Percentiles rank a stretch among this genome's conserved stretches.
phyloP scores from a whole-genome alignment of 2,888 invertebrate species.

The Incurvaria masculella region DNA sequence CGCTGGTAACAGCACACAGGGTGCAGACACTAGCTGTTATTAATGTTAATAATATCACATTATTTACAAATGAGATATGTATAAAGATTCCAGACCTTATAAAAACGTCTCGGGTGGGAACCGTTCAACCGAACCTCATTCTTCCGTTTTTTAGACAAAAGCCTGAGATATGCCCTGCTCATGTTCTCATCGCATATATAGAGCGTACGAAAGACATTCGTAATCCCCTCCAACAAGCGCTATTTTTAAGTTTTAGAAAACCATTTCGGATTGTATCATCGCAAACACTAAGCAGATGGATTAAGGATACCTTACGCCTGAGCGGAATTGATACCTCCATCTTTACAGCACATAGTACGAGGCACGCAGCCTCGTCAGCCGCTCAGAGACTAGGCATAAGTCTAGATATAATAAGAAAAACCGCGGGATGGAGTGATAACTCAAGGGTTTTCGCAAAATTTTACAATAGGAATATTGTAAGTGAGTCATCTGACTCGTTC shows the following conservation, averaged over 20 bases:
- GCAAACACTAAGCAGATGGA: slow-evolving; percentile 17
- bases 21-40: slow-evolving; percentile 5
- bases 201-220: too few species aligned
- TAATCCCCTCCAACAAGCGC: not conserved
- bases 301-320: slow-evolving; percentile 10
- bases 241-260: slow-evolving; percentile 10
- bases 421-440: slow-evolving; percentile 16
- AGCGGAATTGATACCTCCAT: slow-evolving; percentile 13
- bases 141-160: slow-evolving; percentile 3
- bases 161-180: slow-evolving; percentile 8
- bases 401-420: slow-evolving; percentile 15
- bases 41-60: slow-evolving; percentile 1
- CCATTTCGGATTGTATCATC: slow-evolving; percentile 9
- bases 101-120: slow-evolving; percentile 9
- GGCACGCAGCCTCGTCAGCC: slow-evolving; percentile 19
- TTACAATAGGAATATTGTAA: slow-evolving; percentile 15
- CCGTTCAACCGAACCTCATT: slow-evolving; percentile 5
- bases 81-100: slow-evolving; percentile 9
- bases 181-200: too few species aligned
- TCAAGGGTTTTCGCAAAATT: slow-evolving; percentile 16
- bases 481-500: too few species aligned
- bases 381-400: slow-evolving; percentile 15
- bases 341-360: slow-evolving; percentile 14
- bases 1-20: slow-evolving; percentile 5
- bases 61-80: not conserved